Conservation (phyloP, 35 echinoderm and acorn worm genomes). For the Amphiura filiformis region DNA sequence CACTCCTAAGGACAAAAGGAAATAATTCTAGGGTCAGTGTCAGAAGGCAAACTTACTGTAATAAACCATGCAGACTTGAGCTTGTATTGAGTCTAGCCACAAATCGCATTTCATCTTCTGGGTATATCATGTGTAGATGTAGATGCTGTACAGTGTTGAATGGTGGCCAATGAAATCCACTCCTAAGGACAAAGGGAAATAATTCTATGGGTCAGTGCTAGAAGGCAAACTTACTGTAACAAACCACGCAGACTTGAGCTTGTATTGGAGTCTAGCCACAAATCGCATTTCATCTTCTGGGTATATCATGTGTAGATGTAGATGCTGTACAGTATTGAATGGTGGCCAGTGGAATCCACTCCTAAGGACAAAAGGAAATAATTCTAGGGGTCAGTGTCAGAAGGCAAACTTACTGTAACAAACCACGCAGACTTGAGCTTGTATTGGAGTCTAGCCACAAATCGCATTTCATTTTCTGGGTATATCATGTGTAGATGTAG, state of each 20-base stretch:
- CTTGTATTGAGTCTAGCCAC: conserved; percentile 39
- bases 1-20: conserved; percentile 31
- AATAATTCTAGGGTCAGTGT: neutral
- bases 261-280: conserved; percentile 39
- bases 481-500: conserved; percentile 36
- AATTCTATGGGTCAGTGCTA: neutral
- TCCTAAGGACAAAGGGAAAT: conserved; percentile 40
- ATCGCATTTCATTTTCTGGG: conserved; percentile 45
- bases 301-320: conserved; percentile 76
- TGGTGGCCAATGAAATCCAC: conserved; percentile 87
- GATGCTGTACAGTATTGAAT: conserved; percentile 76
- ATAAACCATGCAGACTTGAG: conserved; percentile 70
- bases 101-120: conserved; percentile 47
- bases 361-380: too few species aligned
- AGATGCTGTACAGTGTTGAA: conserved; percentile 81
- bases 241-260: conserved; percentile 64
- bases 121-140: conserved; percentile 74
- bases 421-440: conserved; percentile 65
- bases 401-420: conserved; percentile 55
- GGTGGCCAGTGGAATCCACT: conserved; percentile 88
- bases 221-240: conserved; percentile 46
- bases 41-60: conserved; percentile 38
- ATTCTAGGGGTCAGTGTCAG: too few species aligned
- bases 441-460: conserved; percentile 38
- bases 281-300: conserved; percentile 53